These are phyloP conservation scores for Philereme vetulata DNA, from an alignment of 2,888 invertebrate species.

Conservation along the genomic window DNA sequence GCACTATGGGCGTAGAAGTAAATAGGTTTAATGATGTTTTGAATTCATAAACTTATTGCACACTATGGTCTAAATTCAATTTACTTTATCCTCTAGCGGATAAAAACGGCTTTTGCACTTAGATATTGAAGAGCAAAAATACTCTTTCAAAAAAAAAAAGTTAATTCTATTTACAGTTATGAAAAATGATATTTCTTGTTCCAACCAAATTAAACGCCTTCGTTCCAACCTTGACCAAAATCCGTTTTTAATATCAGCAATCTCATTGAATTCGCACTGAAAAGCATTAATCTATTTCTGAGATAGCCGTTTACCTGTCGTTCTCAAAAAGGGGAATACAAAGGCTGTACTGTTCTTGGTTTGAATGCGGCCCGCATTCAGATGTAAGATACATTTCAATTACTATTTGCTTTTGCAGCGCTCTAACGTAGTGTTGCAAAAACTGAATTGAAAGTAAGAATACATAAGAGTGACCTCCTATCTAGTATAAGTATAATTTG, in stretches of 20 bases:
- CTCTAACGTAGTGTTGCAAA: constrained; percentile 8
- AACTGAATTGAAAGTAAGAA: background rate
- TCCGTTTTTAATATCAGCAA: constrained; percentile 27
- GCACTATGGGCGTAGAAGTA: too few relatives aligned
- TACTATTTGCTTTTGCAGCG: constrained; percentile 20
- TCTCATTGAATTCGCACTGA: constrained; percentile 27
- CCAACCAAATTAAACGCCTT: background rate
- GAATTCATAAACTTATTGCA: too few relatives aligned
- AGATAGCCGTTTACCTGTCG: constrained; percentile 68
- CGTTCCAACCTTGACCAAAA: background rate
- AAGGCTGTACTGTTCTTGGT: constrained; percentile 50
- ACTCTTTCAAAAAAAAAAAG: too few relatives aligned
- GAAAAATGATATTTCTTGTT: background rate
- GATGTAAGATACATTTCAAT: constrained; percentile 30
- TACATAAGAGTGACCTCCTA: background rate
- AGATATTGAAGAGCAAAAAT: too few relatives aligned
- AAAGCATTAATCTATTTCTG: constrained; percentile 45
- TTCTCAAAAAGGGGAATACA: constrained; percentile 62
- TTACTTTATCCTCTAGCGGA: too few relatives aligned
- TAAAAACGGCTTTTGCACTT: too few relatives aligned
- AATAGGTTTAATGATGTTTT: too few relatives aligned
- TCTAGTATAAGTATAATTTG: too few relatives aligned
- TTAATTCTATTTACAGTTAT: too few relatives aligned
- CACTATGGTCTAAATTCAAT: too few relatives aligned
- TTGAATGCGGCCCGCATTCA: constrained; percentile 34